Conservation (phyloP, 1,140 invertebrate species). For the Aphelenchoides avenae region DNA sequence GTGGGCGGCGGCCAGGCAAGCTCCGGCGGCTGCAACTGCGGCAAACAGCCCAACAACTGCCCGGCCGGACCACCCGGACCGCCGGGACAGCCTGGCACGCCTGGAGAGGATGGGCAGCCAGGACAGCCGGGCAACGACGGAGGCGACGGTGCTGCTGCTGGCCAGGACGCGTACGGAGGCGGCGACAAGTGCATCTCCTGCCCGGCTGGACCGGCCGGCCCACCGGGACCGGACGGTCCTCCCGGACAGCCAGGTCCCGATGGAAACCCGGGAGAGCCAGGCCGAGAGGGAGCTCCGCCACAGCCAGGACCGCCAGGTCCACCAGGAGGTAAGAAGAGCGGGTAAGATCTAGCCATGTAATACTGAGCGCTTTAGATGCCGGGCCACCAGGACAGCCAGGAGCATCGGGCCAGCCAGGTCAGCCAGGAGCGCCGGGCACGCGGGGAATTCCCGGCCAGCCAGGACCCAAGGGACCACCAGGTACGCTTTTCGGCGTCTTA, state of each 20-base stretch:
- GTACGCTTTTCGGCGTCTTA: no score
- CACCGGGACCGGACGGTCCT: conserved; percentile 10
- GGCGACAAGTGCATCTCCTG: conserved; percentile 21
- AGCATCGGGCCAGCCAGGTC: background rate
- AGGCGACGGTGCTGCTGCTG: no score
- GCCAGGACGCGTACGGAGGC: conserved; percentile 8
- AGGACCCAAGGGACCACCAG: background rate
- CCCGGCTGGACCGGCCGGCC: conserved; percentile 31
- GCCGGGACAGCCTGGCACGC: conserved; percentile 15
- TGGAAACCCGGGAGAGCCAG: conserved; percentile 29
- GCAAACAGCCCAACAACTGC: background rate
- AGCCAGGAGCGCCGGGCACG: background rate
- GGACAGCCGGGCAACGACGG: conserved; percentile 33
- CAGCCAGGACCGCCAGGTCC: conserved; percentile 18
- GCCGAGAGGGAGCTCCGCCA: conserved; percentile 29
- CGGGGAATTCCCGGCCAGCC: background rate
- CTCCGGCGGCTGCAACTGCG: background rate
- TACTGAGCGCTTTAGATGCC: background rate
- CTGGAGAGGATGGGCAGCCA: conserved; percentile 23
- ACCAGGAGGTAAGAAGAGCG: no score
- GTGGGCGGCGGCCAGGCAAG: background rate
- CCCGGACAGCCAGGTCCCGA: conserved; percentile 19
- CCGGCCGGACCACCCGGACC: conserved; percentile 19
- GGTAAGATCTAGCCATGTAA: background rate
- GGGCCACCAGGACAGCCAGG: background rate